A percentile compares a stretch with the other conserved stretches of the same genome.
Conservation (phyloP, 2,797 vertebrate genomes). For the Sebastes vulpes region DNA sequence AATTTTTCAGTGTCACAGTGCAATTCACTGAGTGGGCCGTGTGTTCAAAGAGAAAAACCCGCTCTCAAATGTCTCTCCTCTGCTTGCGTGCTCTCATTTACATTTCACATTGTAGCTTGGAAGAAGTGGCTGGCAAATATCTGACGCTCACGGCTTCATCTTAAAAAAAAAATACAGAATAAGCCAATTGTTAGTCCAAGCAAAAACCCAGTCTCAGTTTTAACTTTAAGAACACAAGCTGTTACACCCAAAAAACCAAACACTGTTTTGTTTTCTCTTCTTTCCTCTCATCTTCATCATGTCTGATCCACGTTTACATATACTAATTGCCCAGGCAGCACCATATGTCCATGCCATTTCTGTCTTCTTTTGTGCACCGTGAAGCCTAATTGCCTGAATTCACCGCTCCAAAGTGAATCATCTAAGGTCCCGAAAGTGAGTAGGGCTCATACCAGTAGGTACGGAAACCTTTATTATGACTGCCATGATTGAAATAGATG, state of each 20-base stretch:
- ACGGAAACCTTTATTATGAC: background rate
- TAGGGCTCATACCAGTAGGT: background rate
- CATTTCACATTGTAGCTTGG: conserved; percentile 78
- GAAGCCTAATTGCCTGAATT: conserved; percentile 83
- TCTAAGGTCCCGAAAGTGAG: conserved; percentile 53
- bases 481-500: background rate
- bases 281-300: conserved; percentile 71
- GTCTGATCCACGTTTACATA: conserved; percentile 83
- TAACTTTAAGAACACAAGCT: conserved; percentile 81
- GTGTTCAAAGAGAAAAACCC: conserved; percentile 81
- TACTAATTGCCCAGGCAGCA: conserved; percentile 81
- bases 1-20: conserved; percentile 82
- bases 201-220: conserved; percentile 62
- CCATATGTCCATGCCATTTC: conserved; percentile 83
- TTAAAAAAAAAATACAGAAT: conserved; percentile 51
- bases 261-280: conserved; percentile 33
- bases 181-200: conserved; percentile 74
- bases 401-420: conserved; percentile 75
- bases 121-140: conserved; percentile 70
- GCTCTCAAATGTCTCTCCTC: conserved; percentile 70
- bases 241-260: conserved; percentile 66
- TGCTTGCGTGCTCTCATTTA: conserved; percentile 74
- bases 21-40: conserved; percentile 77
- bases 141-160: conserved; percentile 49
- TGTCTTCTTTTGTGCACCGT: conserved; percentile 71